phyloP scores from a whole-genome alignment of 2,888 invertebrate genomes.

The Dryobota labecula region DNA sequence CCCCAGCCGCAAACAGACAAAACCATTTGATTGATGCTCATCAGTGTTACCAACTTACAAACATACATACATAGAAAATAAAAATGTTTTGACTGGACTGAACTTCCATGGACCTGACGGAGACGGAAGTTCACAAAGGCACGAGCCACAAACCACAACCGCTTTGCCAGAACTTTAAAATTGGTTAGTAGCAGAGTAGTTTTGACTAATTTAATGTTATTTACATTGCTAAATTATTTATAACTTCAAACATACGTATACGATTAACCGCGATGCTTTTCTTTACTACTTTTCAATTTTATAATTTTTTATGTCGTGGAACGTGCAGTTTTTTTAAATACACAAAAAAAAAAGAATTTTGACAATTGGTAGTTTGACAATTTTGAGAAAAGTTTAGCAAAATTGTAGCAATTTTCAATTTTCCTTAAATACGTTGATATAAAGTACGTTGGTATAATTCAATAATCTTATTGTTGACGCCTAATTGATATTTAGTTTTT shows the following conservation, averaged over 20 bases:
- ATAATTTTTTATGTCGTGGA: background rate
- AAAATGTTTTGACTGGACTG: background rate
- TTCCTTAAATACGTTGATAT: slow-evolving; percentile 6
- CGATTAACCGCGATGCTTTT: background rate
- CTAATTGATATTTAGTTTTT: background rate
- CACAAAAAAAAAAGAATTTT: slow-evolving; percentile 5
- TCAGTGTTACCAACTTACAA: background rate
- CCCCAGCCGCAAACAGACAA: slow-evolving; percentile 57
- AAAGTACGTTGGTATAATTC: slow-evolving; percentile 36
- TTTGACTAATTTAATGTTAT: background rate
- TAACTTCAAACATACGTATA: too few species aligned
- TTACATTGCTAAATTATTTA: background rate
- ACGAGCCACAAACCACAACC: too few species aligned
- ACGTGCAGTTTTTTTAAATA: background rate
- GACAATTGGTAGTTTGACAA: slow-evolving; percentile 59
- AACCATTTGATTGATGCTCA: slow-evolving; percentile 20
- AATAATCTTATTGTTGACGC: background rate
- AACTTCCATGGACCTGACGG: too few species aligned
- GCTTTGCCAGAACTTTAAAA: too few species aligned
- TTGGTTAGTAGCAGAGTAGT: too few species aligned
- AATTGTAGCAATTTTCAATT: slow-evolving; percentile 52
- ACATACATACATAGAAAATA: background rate
- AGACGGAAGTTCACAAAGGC: too few species aligned
- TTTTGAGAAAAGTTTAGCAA: slow-evolving; percentile 59
- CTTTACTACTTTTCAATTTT: too few species aligned